These are phyloP conservation scores for Pachypanchax playfairii DNA, from an alignment of 2,113 vertebrate genomes.

Conservation along the genomic window DNA sequence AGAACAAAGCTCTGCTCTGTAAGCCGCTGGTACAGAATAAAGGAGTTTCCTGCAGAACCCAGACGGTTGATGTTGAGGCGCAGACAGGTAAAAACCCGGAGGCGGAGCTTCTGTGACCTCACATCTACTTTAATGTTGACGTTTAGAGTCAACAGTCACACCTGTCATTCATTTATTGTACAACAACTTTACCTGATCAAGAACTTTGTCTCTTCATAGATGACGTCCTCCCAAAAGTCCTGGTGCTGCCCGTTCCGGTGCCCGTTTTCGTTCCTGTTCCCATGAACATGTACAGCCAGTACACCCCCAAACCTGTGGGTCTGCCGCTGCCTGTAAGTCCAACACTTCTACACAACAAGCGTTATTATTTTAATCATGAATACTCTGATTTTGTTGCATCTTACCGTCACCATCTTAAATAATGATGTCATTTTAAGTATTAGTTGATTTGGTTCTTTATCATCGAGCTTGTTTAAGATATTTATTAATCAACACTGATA, in stretches of 20 bases:
- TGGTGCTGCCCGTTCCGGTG: constrained; percentile 91
- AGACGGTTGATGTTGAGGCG: constrained; percentile 85
- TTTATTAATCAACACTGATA: no score
- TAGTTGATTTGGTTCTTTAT: no score
- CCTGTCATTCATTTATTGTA: no score
- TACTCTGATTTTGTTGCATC: no score
- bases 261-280: constrained; percentile 94
- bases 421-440: no score
- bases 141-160: no score
- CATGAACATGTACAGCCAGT: constrained; percentile 94
- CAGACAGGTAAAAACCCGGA: constrained; percentile 85
- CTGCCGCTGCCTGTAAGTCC: constrained; percentile 91
- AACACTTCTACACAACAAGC: neutral
- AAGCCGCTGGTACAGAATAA: constrained; percentile 95
- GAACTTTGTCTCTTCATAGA: constrained; percentile 48
- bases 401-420: no score
- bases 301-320: constrained; percentile 85
- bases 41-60: constrained; percentile 91
- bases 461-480: no score
- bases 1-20: constrained; percentile 96
- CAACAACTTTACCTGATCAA: no score
- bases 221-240: constrained; percentile 70
- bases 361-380: no score
- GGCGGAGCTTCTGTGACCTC: no score
- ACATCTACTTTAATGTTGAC: no score